Base-by-base conservation (phyloP, 1,140 invertebrate species). In the Semibalanus balanoides region DNA sequence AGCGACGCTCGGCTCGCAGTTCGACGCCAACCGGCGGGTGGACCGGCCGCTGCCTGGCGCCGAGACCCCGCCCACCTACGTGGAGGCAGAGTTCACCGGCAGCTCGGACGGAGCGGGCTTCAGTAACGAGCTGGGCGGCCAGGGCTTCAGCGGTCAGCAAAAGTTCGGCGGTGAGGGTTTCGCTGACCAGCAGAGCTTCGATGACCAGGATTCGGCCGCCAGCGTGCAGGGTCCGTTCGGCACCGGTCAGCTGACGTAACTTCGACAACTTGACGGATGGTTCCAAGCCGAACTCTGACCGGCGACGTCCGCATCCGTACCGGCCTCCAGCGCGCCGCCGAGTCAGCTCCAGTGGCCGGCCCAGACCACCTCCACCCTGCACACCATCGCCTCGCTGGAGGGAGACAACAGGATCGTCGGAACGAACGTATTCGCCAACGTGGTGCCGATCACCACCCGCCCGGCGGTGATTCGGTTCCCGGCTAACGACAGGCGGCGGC, bases 311-410 rank as follows among this genome's bases (percentile, higher is more conserved):
- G 51, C 51, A 7, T 3, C 51, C 22, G 51, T 7, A 7, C 35
- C 35, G 35, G 17, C 35, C 35, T 7, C 35, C 35, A 17, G 35
- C 17, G 17, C 51, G 22, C 11, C 22, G 51, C 11, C 51, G 22
- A 25, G 22, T 25, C 51, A 64, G 22, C 7, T 64, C 14, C 22
- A 14, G 7, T 64, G 51, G 51, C 51, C 14, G 51, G 7, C 51
- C 51, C 1, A 3, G 51, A 22, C 11, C 14, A 64, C 51, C 11
- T 72, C 70, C n/a, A 72, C 70, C 19, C 70, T 82, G 35, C 81
- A 82, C 71, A 82, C 81, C 1, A 82, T 82, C 69, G 82, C 80
- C 1, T 82, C 79, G 51, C 79, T 83, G 70, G 81, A 82, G 76
- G 81, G 82, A 75, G 80, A 81, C 70, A 83, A 83, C 71, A 80